A percentile compares a stretch with the other conserved stretches of the same genome.
Conservation (phyloP, 1,140 invertebrate species). For the Scaptomyza pallida region DNA sequence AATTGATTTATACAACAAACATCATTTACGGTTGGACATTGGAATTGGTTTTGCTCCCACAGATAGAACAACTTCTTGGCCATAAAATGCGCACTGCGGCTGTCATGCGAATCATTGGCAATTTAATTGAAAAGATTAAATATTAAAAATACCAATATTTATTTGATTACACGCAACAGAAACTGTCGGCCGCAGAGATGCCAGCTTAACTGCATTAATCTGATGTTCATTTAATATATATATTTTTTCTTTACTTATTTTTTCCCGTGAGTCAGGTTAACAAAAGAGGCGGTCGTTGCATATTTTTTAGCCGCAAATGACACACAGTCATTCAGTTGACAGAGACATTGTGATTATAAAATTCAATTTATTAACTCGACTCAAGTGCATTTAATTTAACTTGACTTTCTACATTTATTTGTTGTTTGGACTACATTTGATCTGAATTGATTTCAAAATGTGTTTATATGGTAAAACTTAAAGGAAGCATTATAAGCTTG, state of each 20-base stretch:
- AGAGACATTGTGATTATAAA: not conserved
- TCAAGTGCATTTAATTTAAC: not conserved
- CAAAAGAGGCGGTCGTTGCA: not conserved
- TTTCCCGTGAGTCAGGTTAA: constrained; percentile 21
- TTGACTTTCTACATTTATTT: no score
- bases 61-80: constrained; percentile 45
- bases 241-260: constrained; percentile 8
- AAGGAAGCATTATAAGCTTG: no score
- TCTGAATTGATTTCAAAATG: no score
- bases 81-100: constrained; percentile 17
- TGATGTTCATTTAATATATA: constrained; percentile 25
- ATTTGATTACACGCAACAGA: constrained; percentile 53
- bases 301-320: constrained; percentile 16
- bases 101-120: constrained; percentile 59
- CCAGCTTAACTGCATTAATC: constrained; percentile 65
- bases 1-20: constrained; percentile 73
- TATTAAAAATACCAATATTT: constrained; percentile 79
- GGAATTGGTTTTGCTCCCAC: constrained; percentile 44
- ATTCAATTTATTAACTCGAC: not conserved
- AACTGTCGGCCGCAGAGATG: constrained; percentile 11
- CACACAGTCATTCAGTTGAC: constrained; percentile 12
- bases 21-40: constrained; percentile 57
- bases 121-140: constrained; percentile 82
- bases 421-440: no score
- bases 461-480: no score